phyloP scores from a whole-genome alignment of 2,113 vertebrate genomes.

The Murina feae region DNA sequence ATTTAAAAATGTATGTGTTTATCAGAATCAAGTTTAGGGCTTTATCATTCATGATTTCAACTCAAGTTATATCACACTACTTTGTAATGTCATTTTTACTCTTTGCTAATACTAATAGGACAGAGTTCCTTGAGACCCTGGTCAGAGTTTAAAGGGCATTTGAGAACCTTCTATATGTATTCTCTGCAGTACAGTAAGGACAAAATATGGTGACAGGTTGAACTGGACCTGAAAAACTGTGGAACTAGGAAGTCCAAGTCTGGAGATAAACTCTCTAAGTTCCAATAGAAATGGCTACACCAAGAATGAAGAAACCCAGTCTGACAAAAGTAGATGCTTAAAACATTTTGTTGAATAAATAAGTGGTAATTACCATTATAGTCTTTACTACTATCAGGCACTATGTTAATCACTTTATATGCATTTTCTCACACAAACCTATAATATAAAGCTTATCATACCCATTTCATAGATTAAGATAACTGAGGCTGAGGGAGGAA shows the following conservation, averaged over 20 bases:
- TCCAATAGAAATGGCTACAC: not conserved
- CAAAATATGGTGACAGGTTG: not conserved
- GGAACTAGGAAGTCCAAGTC: not conserved
- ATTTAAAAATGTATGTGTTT: not conserved
- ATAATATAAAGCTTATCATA: not conserved
- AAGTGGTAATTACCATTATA: not conserved
- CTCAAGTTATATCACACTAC: not conserved
- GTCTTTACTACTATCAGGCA: not conserved
- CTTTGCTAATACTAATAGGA: not conserved
- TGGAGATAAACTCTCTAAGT: not conserved
- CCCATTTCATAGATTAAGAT: not conserved
- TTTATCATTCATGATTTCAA: conserved; percentile 13
- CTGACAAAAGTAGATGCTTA: not conserved
- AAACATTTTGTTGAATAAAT: not conserved
- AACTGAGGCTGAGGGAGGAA: not conserved
- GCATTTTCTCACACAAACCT: not conserved
- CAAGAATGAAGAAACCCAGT: not conserved
- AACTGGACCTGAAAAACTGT: not conserved
- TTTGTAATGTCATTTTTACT: not conserved
- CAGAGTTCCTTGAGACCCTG: not conserved
- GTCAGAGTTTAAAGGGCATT: not conserved
- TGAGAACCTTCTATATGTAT: not conserved
- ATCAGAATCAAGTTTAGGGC: not conserved
- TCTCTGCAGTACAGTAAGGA: not conserved
- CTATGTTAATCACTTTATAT: not conserved